Conservation (phyloP, 2,888 invertebrate species). For the Eubasilissa splendida region DNA sequence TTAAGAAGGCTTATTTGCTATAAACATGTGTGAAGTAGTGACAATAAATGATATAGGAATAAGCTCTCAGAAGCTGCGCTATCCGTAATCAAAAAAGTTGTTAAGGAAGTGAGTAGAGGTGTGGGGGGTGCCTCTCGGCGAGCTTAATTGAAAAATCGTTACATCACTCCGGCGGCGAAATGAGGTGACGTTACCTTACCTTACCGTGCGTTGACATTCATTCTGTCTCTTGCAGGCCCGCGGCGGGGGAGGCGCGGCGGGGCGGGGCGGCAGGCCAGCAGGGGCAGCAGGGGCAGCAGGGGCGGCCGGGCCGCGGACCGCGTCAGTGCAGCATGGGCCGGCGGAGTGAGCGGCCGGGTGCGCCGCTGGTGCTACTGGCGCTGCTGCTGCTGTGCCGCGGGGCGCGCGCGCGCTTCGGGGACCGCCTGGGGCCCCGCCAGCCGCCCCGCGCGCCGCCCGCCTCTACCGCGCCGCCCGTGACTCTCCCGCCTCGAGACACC, state of each 20-base stretch:
- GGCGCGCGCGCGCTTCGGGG: conserved; percentile 62
- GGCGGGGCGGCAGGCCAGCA: not conserved
- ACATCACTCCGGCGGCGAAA: not conserved
- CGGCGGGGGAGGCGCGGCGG: not conserved
- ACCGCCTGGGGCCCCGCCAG: conserved; percentile 66
- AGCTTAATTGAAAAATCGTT: conserved; percentile 22
- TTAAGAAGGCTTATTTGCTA: no score
- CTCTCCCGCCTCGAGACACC: conserved; percentile 63
- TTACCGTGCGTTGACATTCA: conserved; percentile 38
- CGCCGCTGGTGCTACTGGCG: conserved; percentile 65
- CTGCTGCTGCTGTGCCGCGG: conserved; percentile 62
- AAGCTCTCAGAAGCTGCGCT: not conserved
- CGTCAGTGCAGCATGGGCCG: conserved; percentile 60
- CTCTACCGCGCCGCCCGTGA: conserved; percentile 58
- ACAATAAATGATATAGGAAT: not conserved
- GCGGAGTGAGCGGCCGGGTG: conserved; percentile 68
- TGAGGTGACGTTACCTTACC: conserved; percentile 1
- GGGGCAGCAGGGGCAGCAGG: not conserved
- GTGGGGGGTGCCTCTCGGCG: not conserved
- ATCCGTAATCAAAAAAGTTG: not conserved
- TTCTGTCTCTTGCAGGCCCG: conserved; percentile 1
- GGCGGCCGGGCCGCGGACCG: conserved; percentile 61
- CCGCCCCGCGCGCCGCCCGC: conserved; percentile 61
- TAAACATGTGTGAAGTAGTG: no score
- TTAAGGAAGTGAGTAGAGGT: not conserved